Conservation (phyloP, 2,797 vertebrate species). For the Danionella dracula region DNA sequence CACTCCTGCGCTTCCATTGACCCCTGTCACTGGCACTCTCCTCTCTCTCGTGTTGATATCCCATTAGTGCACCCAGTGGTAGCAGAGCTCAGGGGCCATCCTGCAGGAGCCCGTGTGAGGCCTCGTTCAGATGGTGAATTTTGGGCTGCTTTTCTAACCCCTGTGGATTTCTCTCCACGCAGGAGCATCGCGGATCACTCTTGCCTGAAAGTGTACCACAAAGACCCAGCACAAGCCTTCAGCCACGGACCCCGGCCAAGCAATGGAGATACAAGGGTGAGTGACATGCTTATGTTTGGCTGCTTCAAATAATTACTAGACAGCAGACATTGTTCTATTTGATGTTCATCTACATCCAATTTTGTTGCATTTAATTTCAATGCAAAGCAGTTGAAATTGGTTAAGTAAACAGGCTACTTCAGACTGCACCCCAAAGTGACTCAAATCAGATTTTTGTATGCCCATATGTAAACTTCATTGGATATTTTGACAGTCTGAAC, state of each 20-base stretch:
- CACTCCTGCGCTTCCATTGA: background rate
- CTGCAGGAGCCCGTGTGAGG: conserved; percentile 26
- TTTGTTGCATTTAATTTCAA: too few species aligned
- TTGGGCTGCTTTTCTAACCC: conserved; percentile 49
- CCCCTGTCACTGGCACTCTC: conserved; percentile 11
- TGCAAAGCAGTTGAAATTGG: too few species aligned
- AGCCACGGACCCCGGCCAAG: conserved; percentile 80
- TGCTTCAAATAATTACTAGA: too few species aligned
- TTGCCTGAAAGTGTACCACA: conserved; percentile 97
- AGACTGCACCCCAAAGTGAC: too few species aligned
- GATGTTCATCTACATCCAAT: too few species aligned
- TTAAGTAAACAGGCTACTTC: too few species aligned
- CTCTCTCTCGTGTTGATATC: conserved; percentile 23
- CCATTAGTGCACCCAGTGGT: conserved; percentile 10
- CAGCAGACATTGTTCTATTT: too few species aligned
- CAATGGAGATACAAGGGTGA: conserved; percentile 90
- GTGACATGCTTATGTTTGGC: conserved; percentile 45
- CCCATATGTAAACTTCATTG: too few species aligned
- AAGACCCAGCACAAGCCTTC: conserved; percentile 90
- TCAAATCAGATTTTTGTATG: too few species aligned
- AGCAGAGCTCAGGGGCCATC: conserved; percentile 29
- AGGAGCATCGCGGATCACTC: conserved; percentile 93
- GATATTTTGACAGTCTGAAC: too few species aligned
- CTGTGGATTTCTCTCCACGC: conserved; percentile 57
- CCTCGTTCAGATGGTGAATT: conserved; percentile 59